Conservation (phyloP, 2,888 invertebrate species). For the Palloptera scutellata region DNA sequence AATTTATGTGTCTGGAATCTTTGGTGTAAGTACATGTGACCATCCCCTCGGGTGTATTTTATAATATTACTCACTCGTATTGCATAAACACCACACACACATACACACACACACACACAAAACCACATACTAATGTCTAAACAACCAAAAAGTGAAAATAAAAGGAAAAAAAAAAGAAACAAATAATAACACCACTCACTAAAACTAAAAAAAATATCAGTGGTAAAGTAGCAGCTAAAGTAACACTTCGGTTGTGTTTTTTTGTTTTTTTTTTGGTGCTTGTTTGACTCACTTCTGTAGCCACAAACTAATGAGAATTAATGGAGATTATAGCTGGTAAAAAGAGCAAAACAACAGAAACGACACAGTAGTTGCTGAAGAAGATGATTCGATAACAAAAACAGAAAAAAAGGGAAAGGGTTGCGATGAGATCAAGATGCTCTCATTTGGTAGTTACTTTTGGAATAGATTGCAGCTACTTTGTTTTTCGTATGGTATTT, state of each 20-base stretch:
- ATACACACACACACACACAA: conserved; percentile 3
- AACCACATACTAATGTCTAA: conserved; percentile 16
- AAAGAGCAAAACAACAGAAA: conserved; percentile 4
- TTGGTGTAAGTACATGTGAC: conserved; percentile 31
- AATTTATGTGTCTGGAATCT: conserved; percentile 45
- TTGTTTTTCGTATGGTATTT: too few species aligned
- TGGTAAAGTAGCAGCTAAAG: conserved; percentile 27
- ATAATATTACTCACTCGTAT: conserved; percentile 20
- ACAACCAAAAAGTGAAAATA: conserved; percentile 24
- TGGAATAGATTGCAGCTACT: too few species aligned
- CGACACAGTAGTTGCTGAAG: background rate
- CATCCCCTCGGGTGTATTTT: conserved; percentile 43
- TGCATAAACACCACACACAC: conserved; percentile 20
- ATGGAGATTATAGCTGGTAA: conserved; percentile 32
- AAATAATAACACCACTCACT: conserved; percentile 23
- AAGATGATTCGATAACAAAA: background rate
- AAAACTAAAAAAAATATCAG: conserved; percentile 26
- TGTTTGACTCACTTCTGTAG: conserved; percentile 6
- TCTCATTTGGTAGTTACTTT: too few species aligned
- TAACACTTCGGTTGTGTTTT: conserved; percentile 12
- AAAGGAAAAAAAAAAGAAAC: conserved; percentile 14
- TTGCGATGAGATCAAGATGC: too few species aligned
- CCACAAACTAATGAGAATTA: conserved; percentile 35
- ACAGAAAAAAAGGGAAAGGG: background rate
- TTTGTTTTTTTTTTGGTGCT: background rate